Evolutionary conservation across 2,797 vertebrate genomes (phyloP), one percentile per base, ranked within the genome.

Genomic region (Sebastes iracundus): DNA sequence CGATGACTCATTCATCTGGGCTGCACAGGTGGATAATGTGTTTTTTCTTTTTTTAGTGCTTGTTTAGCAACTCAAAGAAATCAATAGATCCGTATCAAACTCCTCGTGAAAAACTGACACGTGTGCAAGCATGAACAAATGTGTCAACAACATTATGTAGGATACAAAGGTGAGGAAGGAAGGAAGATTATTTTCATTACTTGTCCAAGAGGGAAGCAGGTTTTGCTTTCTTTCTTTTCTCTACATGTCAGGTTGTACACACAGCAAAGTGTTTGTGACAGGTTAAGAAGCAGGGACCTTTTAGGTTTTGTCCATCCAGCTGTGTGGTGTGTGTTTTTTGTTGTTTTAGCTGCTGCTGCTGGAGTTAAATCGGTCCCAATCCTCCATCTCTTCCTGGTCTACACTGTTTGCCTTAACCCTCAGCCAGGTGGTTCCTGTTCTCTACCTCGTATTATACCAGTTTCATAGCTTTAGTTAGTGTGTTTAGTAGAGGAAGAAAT

Each of bases 351-450:
- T 90, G 91, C 90, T 69, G 75, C 85, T 69, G 75, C 85, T 42
- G 72, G 80, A 65, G 83, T 89, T 75, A 81, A 88, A 87, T 86
- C 22, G 35, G 85, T 83, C 87, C 79, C 79, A 63, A 28, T 75
- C 79, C 84, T 75, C 30, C 77, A 75, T 80, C 75, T 90, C 86
- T 90, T 93, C 91, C 90, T 90, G 88, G 82, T 84, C 67, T 14
- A 5, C 12, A 27, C 80, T 85, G 84, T 90, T 86, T 85, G 75
- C 76, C 83, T 72, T 72, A 33, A 38, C 82, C 72, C 86, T 67
- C 35, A 66, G 56, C 88, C 88, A 94, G 92, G 89, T 94, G 92
- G 89, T 93, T 92, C 91, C 91, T 92, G 90, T 82, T 75, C 81
- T 70, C 35, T 18, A 68, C 56, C 52, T 81, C 38, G 61, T 68